These are phyloP conservation scores for Cichlasoma orientale DNA, from an alignment of 2,797 vertebrate species.

Conservation along the genomic window DNA sequence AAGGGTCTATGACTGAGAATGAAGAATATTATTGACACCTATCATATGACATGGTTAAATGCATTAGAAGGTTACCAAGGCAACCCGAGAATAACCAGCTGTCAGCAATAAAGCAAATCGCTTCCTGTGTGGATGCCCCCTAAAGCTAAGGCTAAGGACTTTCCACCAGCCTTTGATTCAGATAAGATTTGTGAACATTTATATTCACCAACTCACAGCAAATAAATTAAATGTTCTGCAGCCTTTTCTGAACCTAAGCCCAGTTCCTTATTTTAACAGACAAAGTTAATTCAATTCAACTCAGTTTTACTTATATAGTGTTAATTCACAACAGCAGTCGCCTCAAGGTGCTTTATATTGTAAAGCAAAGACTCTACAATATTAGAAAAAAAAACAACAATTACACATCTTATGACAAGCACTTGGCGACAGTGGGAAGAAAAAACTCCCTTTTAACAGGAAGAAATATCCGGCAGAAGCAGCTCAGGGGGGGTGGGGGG, in stretches of 20 bases:
- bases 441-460: neutral
- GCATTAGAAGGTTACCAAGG: no score
- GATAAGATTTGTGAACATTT: neutral
- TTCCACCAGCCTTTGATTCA: neutral
- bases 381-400: neutral
- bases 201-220: neutral
- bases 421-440: neutral
- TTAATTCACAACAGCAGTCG: neutral
- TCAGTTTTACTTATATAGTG: accelerated
- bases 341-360: neutral
- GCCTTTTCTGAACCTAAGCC: neutral
- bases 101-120: no score
- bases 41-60: no score
- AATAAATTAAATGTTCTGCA: neutral
- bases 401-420: neutral
- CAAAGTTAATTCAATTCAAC: neutral
- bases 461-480: neutral
- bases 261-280: neutral
- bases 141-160: neutral
- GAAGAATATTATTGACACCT: no score
- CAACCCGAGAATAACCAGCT: no score
- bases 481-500: no score
- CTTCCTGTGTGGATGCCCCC: no score
- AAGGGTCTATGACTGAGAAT: no score
- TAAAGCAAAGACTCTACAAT: neutral